Conservation (phyloP, 2,113 vertebrate genomes). For the Spheniscus mendiculus region DNA sequence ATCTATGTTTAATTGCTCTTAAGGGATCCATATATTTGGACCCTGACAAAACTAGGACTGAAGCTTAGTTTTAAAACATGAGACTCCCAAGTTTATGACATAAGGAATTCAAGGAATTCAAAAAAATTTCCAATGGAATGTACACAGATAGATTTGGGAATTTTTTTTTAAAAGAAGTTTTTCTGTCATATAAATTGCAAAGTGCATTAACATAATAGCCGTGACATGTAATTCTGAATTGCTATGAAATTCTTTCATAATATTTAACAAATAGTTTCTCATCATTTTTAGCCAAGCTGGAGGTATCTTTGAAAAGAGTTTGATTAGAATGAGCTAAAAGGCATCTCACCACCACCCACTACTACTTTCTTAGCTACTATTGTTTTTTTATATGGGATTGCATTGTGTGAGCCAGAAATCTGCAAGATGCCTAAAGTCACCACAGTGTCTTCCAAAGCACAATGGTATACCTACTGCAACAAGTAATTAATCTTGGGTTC, state of each 20-base stretch:
- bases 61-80: neutral
- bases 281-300: neutral
- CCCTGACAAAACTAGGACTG: neutral
- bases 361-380: slow-evolving; percentile 23
- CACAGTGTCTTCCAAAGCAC: slow-evolving; percentile 53
- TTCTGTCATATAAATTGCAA: neutral
- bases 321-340: slow-evolving; percentile 45
- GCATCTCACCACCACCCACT: slow-evolving; percentile 32
- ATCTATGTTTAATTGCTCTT: neutral
- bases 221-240: neutral
- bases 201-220: neutral
- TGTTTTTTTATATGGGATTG: slow-evolving; percentile 34
- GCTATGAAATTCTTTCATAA: neutral
- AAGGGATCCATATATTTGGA: neutral
- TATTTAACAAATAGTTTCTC: slow-evolving; percentile 20
- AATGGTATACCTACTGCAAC: slow-evolving; percentile 76
- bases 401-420: slow-evolving; percentile 56
- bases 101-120: neutral
- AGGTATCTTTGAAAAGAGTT: slow-evolving; percentile 4
- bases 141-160: neutral
- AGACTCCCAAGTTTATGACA: neutral
- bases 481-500: slow-evolving; percentile 90
- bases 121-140: neutral
- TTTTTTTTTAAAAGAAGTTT: neutral
- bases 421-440: slow-evolving; percentile 66